These are phyloP conservation scores for Drosophila tripunctata DNA, from an alignment of 2,888 invertebrate genomes.

Conservation along the genomic window DNA sequence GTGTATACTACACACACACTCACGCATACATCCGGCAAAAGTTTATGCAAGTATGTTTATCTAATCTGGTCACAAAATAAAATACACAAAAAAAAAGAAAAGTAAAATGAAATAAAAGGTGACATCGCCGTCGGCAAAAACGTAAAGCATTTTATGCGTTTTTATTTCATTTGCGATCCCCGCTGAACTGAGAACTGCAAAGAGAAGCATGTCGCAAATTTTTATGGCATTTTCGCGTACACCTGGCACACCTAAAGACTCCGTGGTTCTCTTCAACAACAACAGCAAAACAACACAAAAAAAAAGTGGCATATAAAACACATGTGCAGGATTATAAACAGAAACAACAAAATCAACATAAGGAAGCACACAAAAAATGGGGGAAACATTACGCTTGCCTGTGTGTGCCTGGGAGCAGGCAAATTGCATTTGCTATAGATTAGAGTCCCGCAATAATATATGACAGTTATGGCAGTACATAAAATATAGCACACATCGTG, in stretches of 20 bases:
- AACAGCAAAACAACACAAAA: not conserved
- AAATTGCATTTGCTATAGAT: slow-evolving; percentile 74
- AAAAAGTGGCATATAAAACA: slow-evolving; percentile 57
- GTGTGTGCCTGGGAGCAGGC: slow-evolving; percentile 42
- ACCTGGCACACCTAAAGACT: slow-evolving; percentile 1
- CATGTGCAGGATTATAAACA: slow-evolving; percentile 67
- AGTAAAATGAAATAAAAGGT: slow-evolving; percentile 20
- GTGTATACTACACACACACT: not conserved
- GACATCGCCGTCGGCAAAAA: slow-evolving; percentile 34
- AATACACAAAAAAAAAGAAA: not conserved
- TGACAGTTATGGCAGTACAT: slow-evolving; percentile 70
- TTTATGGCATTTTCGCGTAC: slow-evolving; percentile 44
- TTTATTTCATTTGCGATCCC: slow-evolving; percentile 61
- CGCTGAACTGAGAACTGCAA: not conserved
- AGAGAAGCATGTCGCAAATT: slow-evolving; percentile 50
- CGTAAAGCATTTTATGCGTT: slow-evolving; percentile 65
- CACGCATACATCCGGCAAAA: slow-evolving; percentile 23
- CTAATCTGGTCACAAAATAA: slow-evolving; percentile 58
- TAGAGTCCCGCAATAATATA: slow-evolving; percentile 61
- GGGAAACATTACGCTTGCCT: slow-evolving; percentile 50
- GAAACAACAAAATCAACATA: not conserved
- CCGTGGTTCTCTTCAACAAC: slow-evolving; percentile 7
- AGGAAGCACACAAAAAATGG: slow-evolving; percentile 12
- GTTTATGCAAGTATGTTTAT: slow-evolving; percentile 59
- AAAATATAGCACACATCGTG: slow-evolving; percentile 45